Conservation (phyloP, 2,113 vertebrate genomes). For the Elachura formosa region DNA sequence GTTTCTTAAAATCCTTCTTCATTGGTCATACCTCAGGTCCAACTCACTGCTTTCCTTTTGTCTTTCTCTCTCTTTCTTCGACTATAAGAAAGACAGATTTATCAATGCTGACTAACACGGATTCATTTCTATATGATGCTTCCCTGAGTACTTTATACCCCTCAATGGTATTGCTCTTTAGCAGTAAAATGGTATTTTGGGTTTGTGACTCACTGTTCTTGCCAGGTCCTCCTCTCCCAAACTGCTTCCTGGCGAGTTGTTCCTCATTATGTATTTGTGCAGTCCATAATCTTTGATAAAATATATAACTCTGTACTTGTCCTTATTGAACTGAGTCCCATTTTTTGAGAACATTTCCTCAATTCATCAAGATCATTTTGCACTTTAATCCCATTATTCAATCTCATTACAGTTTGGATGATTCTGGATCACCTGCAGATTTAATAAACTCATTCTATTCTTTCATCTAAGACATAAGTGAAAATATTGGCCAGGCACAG, state of each 20-base stretch:
- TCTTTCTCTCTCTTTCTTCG: neutral
- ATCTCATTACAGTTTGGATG: neutral
- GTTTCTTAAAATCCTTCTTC: neutral
- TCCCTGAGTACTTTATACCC: neutral
- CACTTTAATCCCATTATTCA: constrained; percentile 38
- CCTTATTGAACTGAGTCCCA: neutral
- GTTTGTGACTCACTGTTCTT: neutral
- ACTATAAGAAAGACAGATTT: neutral
- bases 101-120: neutral
- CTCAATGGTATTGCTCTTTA: neutral
- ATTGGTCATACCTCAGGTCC: neutral
- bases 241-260: neutral
- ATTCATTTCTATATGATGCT: neutral
- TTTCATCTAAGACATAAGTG: constrained; percentile 1
- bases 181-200: neutral
- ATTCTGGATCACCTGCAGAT: constrained; percentile 26
- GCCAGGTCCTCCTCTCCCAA: neutral
- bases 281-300: neutral
- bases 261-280: neutral
- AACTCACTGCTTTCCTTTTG: neutral
- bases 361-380: constrained; percentile 31
- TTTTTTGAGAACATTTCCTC: constrained; percentile 27
- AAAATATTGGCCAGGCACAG: neutral
- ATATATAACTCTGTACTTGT: neutral
- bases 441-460: constrained; percentile 9